phyloP scores from a whole-genome alignment of 2,888 invertebrate species.

The Latrodectus elegans region DNA sequence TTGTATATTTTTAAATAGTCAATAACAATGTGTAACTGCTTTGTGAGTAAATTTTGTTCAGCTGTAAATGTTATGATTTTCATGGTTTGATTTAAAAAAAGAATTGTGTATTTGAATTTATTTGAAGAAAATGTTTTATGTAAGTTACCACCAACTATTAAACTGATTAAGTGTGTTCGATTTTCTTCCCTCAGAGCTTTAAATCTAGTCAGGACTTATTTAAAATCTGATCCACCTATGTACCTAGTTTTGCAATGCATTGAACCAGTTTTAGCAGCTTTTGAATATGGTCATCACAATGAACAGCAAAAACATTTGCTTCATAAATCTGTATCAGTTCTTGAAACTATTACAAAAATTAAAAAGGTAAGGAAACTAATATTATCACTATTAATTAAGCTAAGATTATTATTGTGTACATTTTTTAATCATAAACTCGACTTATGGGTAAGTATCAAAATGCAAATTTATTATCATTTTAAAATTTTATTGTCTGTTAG shows the following conservation, averaged over 20 bases:
- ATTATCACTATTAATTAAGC: not conserved
- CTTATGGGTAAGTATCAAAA: not conserved
- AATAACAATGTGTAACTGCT: too few species aligned
- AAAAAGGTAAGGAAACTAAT: constrained; percentile 42
- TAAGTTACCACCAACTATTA: too few species aligned
- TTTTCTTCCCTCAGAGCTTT: constrained; percentile 40
- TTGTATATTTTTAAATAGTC: too few species aligned
- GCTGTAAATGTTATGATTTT: too few species aligned
- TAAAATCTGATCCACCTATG: constrained; percentile 62
- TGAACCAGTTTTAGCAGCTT: constrained; percentile 59
- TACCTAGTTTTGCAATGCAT: constrained; percentile 49
- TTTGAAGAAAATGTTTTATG: too few species aligned
- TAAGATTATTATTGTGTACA: not conserved
- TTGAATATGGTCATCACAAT: constrained; percentile 38
- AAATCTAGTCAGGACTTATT: constrained; percentile 50
- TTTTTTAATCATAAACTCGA: not conserved
- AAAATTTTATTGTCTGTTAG: too few species aligned
- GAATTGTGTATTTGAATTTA: too few species aligned
- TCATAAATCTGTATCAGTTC: constrained; percentile 41
- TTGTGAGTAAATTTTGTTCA: too few species aligned
- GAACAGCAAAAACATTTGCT: constrained; percentile 41
- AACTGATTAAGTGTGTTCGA: too few species aligned
- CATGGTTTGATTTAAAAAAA: too few species aligned
- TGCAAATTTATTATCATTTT: too few species aligned
- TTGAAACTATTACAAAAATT: constrained; percentile 29